Evolutionary conservation across 2,797 vertebrate species (phyloP).

Genomic region (Taeniopygia guttata): DNA sequence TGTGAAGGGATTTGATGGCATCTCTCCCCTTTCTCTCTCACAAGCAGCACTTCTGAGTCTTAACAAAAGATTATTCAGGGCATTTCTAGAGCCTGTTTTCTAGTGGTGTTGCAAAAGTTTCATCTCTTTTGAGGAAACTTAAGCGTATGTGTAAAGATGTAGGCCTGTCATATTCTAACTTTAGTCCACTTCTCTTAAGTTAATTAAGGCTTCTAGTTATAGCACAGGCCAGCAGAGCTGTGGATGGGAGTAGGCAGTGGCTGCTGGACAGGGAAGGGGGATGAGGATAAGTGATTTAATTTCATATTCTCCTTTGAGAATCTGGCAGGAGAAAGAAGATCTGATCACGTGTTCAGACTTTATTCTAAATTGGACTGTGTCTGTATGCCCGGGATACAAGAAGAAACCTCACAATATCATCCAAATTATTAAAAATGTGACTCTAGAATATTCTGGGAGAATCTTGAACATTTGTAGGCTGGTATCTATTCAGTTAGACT

Average conservation of each 20-base stretch:
- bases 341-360: neutral
- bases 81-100: neutral
- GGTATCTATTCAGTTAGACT: neutral
- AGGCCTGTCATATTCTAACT: neutral
- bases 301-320: neutral
- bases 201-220: neutral
- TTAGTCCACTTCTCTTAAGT: neutral
- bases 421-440: neutral
- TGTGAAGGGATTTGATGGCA: neutral
- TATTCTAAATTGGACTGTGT: neutral
- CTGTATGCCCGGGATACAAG: neutral
- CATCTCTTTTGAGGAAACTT: neutral
- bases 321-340: neutral
- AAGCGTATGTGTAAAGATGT: neutral
- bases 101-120: neutral
- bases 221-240: neutral
- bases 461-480: neutral
- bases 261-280: neutral
- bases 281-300: neutral
- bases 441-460: neutral
- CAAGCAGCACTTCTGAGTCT: neutral
- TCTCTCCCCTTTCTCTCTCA: neutral
- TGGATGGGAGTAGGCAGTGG: neutral
- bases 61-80: neutral
- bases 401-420: neutral